A percentile compares a stretch with the other conserved stretches of the same genome.
phyloP scores from a whole-genome alignment of 2,113 vertebrate species.

The Trogon melanurus region DNA sequence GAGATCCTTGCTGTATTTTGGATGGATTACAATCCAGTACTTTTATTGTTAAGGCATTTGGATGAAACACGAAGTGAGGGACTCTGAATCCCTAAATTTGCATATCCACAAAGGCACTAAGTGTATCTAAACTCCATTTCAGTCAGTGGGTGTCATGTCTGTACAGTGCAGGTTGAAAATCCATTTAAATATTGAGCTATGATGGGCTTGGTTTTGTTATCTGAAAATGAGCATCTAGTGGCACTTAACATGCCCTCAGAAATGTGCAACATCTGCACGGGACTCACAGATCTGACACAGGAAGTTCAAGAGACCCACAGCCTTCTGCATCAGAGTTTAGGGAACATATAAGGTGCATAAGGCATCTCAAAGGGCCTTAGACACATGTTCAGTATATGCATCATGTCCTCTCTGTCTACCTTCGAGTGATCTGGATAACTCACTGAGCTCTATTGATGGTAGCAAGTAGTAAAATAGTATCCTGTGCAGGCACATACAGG shows the following conservation, averaged over 20 bases:
- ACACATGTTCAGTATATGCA: neutral
- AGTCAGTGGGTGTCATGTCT: neutral
- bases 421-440: neutral
- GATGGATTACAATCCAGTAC: neutral
- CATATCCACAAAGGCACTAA: neutral
- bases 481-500: neutral
- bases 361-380: neutral
- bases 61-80: neutral
- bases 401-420: neutral
- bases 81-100: neutral
- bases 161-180: neutral
- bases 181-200: neutral
- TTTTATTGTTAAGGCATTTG: neutral
- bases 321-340: neutral
- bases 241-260: neutral
- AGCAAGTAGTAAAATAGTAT: neutral
- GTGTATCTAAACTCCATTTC: neutral
- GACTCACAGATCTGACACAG: accelerated
- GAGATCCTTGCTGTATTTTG: neutral
- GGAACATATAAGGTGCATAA: neutral
- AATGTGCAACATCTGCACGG: neutral
- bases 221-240: neutral
- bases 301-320: neutral
- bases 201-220: neutral
- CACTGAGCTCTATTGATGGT: neutral